These are phyloP conservation scores for Lepidurus arcticus DNA, from an alignment of 1,140 invertebrate species.

Conservation along the genomic window DNA sequence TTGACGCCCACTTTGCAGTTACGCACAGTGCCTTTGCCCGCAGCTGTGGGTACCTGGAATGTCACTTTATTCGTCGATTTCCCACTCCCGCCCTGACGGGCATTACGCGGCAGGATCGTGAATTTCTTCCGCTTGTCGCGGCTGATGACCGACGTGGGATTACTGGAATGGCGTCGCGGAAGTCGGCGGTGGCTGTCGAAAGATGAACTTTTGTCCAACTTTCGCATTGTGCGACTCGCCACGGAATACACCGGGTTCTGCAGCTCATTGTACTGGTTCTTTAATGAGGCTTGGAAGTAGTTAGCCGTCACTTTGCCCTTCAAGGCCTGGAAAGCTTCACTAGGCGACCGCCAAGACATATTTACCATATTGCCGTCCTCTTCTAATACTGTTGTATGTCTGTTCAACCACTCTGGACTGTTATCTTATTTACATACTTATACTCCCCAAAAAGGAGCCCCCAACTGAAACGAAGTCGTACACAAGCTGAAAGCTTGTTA, in stretches of 20 bases:
- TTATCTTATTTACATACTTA: neutral
- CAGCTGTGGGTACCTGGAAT: neutral
- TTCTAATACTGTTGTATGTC: neutral
- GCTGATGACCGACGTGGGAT: neutral
- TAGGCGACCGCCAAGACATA: neutral
- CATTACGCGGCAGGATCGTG: neutral
- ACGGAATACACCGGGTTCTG: neutral
- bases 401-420: neutral
- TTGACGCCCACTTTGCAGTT: neutral
- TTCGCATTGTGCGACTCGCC: neutral
- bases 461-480: neutral
- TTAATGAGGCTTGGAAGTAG: neutral
- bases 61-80: neutral
- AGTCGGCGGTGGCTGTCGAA: neutral
- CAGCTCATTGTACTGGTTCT: neutral
- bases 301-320: neutral
- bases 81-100: neutral
- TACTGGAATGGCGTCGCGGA: neutral
- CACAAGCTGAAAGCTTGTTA: conserved; percentile 6
- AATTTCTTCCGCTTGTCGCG: neutral
- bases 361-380: neutral
- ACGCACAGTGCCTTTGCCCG: neutral
- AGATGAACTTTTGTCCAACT: neutral
- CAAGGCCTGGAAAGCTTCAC: neutral
- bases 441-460: neutral